Evolutionary conservation across 2,797 vertebrate species (phyloP), one percentile per base, ranked within the genome.

Genomic region (Typhlichthys subterraneus): DNA sequence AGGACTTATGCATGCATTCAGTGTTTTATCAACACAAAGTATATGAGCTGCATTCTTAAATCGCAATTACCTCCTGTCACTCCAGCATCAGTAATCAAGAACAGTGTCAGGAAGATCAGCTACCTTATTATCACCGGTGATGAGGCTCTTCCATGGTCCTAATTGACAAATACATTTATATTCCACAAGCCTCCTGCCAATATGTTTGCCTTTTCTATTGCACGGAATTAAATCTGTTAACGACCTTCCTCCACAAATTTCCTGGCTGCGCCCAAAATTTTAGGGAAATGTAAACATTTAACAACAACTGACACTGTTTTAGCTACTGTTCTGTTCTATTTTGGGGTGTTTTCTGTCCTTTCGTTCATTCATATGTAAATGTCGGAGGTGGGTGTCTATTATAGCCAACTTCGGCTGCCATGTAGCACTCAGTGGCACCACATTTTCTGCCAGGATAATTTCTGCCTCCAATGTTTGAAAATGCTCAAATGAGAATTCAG

Each of bases 91-190:
- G 70, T 76, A 86, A 86, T 87, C 75, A 85, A 77, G 80, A 63
- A 52, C n/a, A 67, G 65, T 78, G 81, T 76, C 77, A 84, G 65
- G 82, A 75, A 86, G 68, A 80, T 81, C 73, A 85, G 57, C 51
- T n/a, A 6, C 48, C 55, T 71, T 69, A 78, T 87, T 85, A 84
- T 70, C 78, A 62, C 47, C 33, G 48, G 70, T 79, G 77, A 82
- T 77, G 75, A 84, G 63, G 69, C 61, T 23, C 53, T 59, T 57
- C 61, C 59, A 12, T 52, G 17, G 10, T 29, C 45, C 51, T 70
- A 76, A 69, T 72, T 60, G 58, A 59, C 19, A 76, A 50, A 70
- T 51, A 69, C 55, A 75, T 77, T 80, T 65, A 61, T 59, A 73
- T 74, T 75, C 57, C 8, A 31, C 61, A 33, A 65, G 68, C 65